These are phyloP conservation scores for Gadus chalcogrammus DNA, from an alignment of 2,113 vertebrate species.

Conservation along the genomic window DNA sequence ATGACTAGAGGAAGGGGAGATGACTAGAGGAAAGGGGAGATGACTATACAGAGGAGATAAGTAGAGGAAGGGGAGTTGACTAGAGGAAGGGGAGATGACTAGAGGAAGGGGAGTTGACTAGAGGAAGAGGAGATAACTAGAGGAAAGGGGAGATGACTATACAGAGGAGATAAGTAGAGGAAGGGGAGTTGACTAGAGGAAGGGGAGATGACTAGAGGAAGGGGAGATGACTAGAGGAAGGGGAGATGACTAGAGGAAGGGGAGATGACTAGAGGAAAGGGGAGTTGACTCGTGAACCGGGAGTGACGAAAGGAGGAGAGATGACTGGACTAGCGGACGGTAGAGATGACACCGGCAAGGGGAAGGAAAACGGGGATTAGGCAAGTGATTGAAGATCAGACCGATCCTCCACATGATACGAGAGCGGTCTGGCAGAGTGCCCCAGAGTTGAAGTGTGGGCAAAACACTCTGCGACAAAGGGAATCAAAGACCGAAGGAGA, in stretches of 20 bases:
- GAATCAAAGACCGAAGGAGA: conserved; percentile 47
- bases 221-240: neutral
- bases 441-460: too few relatives aligned
- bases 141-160: conserved; percentile 20
- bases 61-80: conserved; percentile 55
- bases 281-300: too few relatives aligned
- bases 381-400: too few relatives aligned
- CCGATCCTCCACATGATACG: too few relatives aligned
- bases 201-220: conserved; percentile 23
- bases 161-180: too few relatives aligned
- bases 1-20: too few relatives aligned
- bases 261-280: too few relatives aligned
- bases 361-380: neutral
- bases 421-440: conserved; percentile 25
- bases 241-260: too few relatives aligned
- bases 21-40: neutral
- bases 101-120: conserved; percentile 50
- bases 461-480: conserved; percentile 24
- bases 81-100: conserved; percentile 43
- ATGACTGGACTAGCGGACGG: neutral
- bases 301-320: too few relatives aligned
- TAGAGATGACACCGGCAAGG: neutral
- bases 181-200: conserved; percentile 34
- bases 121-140: conserved; percentile 41
- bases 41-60: conserved; percentile 37